phyloP scores from a whole-genome alignment of 2,888 invertebrate species.

The Sceliomorpha sp. region DNA sequence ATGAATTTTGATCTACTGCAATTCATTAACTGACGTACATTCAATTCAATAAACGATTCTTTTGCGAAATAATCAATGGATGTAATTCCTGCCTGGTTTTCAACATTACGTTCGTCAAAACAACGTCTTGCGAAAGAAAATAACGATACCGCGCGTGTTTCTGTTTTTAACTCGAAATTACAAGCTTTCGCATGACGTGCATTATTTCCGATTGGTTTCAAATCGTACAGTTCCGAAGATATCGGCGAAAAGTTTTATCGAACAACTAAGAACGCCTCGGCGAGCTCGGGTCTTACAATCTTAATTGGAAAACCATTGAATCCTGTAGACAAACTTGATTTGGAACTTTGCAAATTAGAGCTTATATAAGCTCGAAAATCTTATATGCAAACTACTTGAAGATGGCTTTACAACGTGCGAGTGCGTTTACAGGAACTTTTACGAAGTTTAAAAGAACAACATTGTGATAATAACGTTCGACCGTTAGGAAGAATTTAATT shows the following conservation, averaged over 20 bases:
- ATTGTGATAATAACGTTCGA: no score
- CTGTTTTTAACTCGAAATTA: conserved; percentile 12
- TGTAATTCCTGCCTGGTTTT: no score
- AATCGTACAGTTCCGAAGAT: conserved; percentile 15
- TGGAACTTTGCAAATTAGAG: conserved; percentile 27
- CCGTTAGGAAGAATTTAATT: no score
- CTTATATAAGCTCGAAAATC: conserved; percentile 11
- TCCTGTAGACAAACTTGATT: conserved; percentile 23
- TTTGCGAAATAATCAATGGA: no score
- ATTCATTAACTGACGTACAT: no score
- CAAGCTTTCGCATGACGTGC: conserved; percentile 8
- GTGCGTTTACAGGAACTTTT: no score
- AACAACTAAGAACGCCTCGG: conserved; percentile 6
- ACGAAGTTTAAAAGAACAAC: no score
- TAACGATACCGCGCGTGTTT: no score
- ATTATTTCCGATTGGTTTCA: conserved; percentile 13
- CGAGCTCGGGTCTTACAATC: conserved; percentile 14
- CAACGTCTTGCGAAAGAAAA: no score
- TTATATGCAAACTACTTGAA: conserved; percentile 12
- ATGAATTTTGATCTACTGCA: no score
- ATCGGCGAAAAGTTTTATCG: conserved; percentile 38
- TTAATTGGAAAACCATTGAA: conserved; percentile 48
- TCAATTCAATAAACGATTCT: no score
- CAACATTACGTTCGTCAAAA: no score
- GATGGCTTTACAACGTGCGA: neutral